phyloP scores from a whole-genome alignment of 2,888 invertebrate genomes.

The Volucella zonaria region DNA sequence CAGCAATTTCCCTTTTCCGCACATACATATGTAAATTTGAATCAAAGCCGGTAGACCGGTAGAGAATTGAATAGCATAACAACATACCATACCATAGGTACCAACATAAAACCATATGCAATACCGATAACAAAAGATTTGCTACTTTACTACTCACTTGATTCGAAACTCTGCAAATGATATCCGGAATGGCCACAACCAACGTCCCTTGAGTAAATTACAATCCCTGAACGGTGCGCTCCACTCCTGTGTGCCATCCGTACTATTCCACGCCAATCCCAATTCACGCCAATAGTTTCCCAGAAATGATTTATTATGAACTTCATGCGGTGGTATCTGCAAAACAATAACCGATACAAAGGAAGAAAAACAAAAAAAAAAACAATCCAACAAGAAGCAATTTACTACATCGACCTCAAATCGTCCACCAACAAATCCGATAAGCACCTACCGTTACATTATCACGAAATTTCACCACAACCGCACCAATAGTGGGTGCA shows the following conservation, averaged over 20 bases:
- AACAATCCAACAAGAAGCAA: slow-evolving; percentile 17
- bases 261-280: slow-evolving; percentile 82
- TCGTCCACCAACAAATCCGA: not conserved
- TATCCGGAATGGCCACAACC: slow-evolving; percentile 83
- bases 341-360: slow-evolving; percentile 36
- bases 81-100: no score
- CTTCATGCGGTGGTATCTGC: slow-evolving; percentile 81
- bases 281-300: slow-evolving; percentile 82
- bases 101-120: not conserved
- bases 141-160: slow-evolving; percentile 79
- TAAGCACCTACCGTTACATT: slow-evolving; percentile 80
- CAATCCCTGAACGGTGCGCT: slow-evolving; percentile 83
- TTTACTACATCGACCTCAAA: slow-evolving; percentile 17
- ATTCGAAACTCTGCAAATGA: slow-evolving; percentile 81
- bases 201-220: slow-evolving; percentile 81
- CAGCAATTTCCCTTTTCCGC: no score
- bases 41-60: not conserved
- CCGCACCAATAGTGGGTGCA: slow-evolving; percentile 82
- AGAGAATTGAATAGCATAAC: not conserved
- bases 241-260: slow-evolving; percentile 82
- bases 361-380: not conserved
- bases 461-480: slow-evolving; percentile 82
- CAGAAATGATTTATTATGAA: slow-evolving; percentile 81
- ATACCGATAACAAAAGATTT: slow-evolving; percentile 1
- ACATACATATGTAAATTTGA: no score